These are phyloP conservation scores for Drosophila eohydei DNA, from an alignment of 2,888 invertebrate genomes.

Conservation along the genomic window DNA sequence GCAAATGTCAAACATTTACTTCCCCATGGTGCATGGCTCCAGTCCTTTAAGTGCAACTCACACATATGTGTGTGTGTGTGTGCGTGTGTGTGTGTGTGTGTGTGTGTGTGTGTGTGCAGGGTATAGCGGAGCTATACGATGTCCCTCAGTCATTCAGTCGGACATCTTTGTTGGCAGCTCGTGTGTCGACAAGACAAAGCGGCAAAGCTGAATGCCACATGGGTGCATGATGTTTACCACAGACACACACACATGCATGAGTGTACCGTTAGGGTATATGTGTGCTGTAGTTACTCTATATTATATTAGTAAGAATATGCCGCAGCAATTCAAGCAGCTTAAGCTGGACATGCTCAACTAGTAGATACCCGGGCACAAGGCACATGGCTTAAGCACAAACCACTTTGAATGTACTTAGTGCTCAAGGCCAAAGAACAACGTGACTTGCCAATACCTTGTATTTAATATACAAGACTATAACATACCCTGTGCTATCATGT, in stretches of 20 bases:
- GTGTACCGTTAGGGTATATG: too few relatives aligned
- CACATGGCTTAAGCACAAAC: too few relatives aligned
- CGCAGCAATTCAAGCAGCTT: not conserved
- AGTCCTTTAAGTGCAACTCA: constrained; percentile 46
- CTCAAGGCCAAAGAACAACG: too few relatives aligned
- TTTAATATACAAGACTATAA: too few relatives aligned
- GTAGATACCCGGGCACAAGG: not conserved
- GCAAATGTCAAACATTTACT: constrained; percentile 74
- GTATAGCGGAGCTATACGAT: not conserved
- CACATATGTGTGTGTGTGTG: constrained; percentile 2
- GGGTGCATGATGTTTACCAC: constrained; percentile 9
- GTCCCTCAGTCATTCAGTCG: constrained; percentile 12
- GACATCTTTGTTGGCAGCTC: constrained; percentile 51
- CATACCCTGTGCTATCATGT: too few relatives aligned
- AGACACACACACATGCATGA: not conserved
- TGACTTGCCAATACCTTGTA: too few relatives aligned
- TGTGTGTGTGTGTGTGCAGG: not conserved
- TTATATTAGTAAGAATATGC: not conserved
- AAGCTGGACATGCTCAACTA: not conserved
- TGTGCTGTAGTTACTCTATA: constrained; percentile 5
- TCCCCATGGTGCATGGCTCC: constrained; percentile 34
- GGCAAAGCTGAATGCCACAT: constrained; percentile 27
- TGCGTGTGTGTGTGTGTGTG: too few relatives aligned
- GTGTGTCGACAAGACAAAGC: constrained; percentile 53
- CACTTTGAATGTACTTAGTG: too few relatives aligned